Evolutionary conservation across 2,797 vertebrate species (phyloP).

Genomic region (Hemitrygon akajei): DNA sequence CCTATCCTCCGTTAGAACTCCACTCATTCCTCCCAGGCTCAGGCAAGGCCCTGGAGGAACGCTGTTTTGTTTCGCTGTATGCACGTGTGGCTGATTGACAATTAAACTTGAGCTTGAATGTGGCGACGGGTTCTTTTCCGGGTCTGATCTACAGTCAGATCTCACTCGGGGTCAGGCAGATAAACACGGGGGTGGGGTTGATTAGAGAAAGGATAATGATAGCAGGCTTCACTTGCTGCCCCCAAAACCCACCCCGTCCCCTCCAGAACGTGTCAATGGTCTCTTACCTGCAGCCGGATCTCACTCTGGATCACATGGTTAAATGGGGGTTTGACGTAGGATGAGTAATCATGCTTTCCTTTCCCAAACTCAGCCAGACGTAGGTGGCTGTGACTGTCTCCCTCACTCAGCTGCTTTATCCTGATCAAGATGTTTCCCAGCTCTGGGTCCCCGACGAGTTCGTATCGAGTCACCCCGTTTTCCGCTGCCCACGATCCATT

Average conservation of each 20-base stretch:
- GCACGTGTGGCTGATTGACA: too few relatives aligned
- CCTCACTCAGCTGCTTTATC: background rate
- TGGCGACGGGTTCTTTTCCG: too few relatives aligned
- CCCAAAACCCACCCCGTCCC: too few relatives aligned
- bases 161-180: too few relatives aligned
- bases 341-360: accelerated
- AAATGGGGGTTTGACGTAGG: too few relatives aligned
- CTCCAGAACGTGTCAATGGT: background rate
- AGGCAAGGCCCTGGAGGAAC: background rate
- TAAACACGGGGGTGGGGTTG: too few relatives aligned
- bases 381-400: background rate
- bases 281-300: background rate
- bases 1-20: background rate
- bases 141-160: too few relatives aligned
- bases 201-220: too few relatives aligned
- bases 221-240: too few relatives aligned
- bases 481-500: background rate
- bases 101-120: too few relatives aligned
- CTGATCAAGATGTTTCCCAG: background rate
- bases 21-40: background rate
- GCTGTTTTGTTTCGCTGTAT: too few relatives aligned
- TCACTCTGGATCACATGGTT: background rate
- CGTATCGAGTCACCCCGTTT: background rate
- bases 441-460: background rate
- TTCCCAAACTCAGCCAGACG: background rate